Percentiles rank a stretch among this genome's conserved stretches.
These are phyloP conservation scores for Stegodyphus mimosarum DNA, from an alignment of 1,140 invertebrate species.

Conservation along the genomic window DNA sequence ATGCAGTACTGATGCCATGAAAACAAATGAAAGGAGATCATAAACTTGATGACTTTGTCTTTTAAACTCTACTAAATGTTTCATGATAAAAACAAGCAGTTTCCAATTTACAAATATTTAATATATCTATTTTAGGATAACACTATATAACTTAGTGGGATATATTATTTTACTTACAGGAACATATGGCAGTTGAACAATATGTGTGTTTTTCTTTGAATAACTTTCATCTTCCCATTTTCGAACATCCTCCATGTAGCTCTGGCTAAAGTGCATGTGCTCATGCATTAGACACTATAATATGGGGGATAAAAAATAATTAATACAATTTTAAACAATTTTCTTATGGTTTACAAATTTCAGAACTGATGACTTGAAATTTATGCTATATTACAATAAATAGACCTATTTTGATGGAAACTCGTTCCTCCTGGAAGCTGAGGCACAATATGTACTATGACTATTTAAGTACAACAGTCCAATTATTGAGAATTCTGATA, in stretches of 20 bases:
- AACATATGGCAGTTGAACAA: constrained; percentile 62
- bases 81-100: not conserved
- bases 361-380: not conserved
- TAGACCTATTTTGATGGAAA: too few relatives aligned
- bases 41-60: not conserved
- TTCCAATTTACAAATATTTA: too few relatives aligned
- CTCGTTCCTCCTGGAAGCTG: too few relatives aligned
- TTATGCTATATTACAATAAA: too few relatives aligned
- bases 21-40: too few relatives aligned
- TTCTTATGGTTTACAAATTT: constrained; percentile 1
- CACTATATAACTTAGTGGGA: too few relatives aligned
- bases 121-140: too few relatives aligned
- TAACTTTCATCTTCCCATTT: constrained; percentile 84
- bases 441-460: too few relatives aligned
- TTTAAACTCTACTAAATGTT: not conserved
- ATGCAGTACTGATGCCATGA: not conserved
- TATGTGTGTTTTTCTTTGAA: constrained; percentile 82
- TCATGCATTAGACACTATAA: constrained; percentile 82
- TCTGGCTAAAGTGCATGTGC: constrained; percentile 80
- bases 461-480: too few relatives aligned
- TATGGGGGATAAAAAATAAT: not conserved
- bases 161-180: constrained; percentile 27
- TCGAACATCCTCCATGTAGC: constrained; percentile 82
- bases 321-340: not conserved
- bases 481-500: too few relatives aligned